A percentile compares a stretch with the other conserved stretches of the same genome.
phyloP scores from a whole-genome alignment of 1,140 invertebrate genomes.

The Listronotus oregonensis region DNA sequence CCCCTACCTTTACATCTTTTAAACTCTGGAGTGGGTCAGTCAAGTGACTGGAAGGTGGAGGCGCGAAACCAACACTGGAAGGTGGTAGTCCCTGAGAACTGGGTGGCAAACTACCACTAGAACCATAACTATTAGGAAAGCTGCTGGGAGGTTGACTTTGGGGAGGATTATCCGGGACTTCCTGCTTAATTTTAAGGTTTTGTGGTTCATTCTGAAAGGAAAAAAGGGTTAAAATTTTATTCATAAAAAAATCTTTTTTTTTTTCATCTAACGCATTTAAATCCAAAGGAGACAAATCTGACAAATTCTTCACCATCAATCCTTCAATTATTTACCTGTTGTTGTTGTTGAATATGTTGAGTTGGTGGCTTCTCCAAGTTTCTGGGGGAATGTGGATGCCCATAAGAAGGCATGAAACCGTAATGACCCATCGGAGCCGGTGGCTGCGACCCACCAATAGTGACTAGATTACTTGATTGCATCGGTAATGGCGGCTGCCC shows the following conservation, averaged over 20 bases:
- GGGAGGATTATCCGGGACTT: conserved; percentile 60
- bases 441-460: conserved; percentile 59
- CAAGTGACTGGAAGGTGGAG: conserved; percentile 38
- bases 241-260: no score
- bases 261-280: no score
- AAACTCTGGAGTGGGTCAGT: conserved; percentile 75
- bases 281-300: no score
- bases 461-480: conserved; percentile 62
- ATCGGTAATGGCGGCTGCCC: conserved; percentile 61
- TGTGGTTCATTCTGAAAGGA: conserved; percentile 64
- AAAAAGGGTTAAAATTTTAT: background rate
- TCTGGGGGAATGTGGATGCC: conserved; percentile 43
- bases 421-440: conserved; percentile 55
- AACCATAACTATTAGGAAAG: conserved; percentile 13
- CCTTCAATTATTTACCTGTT: conserved; percentile 35
- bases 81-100: conserved; percentile 35
- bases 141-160: conserved; percentile 8
- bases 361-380: conserved; percentile 45
- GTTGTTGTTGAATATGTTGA: conserved; percentile 61
- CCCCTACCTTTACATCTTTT: conserved; percentile 79
- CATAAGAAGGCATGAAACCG: conserved; percentile 57
- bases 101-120: conserved; percentile 13
- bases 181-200: conserved; percentile 80
- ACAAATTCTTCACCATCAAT: no score
- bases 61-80: conserved; percentile 31